phyloP scores from a whole-genome alignment of 2,797 vertebrate species.

The Erethizon dorsatum region DNA sequence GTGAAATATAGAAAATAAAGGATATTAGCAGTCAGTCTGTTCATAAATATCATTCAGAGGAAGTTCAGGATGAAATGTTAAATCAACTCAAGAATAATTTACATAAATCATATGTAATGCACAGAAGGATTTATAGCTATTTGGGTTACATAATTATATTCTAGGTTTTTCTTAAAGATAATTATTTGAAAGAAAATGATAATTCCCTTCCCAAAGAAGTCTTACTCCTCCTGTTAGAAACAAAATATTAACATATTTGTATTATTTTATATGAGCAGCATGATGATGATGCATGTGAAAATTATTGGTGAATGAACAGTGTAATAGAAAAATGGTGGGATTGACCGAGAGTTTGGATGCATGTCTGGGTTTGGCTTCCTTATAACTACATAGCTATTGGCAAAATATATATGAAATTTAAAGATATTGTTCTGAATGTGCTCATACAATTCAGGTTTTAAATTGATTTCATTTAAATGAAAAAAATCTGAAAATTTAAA shows the following conservation, averaged over 20 bases:
- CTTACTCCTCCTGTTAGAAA: not conserved
- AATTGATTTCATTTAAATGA: not conserved
- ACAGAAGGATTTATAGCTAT: not conserved
- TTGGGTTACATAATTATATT: conserved; percentile 38
- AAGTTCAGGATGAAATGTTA: conserved; percentile 34
- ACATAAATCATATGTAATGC: conserved; percentile 46
- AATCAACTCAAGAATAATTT: conserved; percentile 47
- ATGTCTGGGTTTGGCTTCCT: not conserved
- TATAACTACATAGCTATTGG: not conserved
- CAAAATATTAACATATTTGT: not conserved
- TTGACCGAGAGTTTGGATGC: not conserved
- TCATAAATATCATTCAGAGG: not conserved
- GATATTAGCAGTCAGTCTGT: not conserved
- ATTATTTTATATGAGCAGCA: conserved; percentile 32
- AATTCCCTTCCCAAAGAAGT: not conserved
- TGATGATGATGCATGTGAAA: not conserved
- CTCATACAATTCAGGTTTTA: not conserved
- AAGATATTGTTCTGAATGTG: not conserved
- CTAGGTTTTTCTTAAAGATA: not conserved
- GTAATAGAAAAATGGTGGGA: not conserved
- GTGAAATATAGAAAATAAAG: conserved; percentile 30
- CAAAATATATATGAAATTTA: not conserved
- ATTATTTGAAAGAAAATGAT: conserved; percentile 17
- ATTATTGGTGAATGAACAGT: not conserved
- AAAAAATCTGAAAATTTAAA: conserved; percentile 23